Evolutionary conservation across 2,888 invertebrate genomes (phyloP), one percentile per base, ranked within the genome.

Genomic region (Drosophila picticornis): DNA sequence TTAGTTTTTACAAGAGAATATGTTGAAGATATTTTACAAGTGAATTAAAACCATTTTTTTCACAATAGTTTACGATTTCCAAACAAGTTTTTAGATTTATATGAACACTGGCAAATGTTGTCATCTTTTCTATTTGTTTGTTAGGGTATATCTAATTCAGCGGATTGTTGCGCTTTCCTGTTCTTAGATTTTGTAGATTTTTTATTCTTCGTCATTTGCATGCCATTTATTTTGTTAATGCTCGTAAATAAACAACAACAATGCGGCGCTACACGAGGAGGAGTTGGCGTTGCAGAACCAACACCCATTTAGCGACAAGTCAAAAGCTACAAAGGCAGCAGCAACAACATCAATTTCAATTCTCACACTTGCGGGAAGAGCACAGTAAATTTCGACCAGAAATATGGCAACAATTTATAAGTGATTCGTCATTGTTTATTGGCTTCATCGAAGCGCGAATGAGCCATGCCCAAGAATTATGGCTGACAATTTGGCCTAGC

Each of bases 401-500:
- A 91, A 83, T 80, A 90, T 91, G 78, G 81, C 88, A 82, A 84
- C 90, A 91, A 91, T 91, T 91, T 91, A 91, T 87, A 87, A 91
- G 91, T 84, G 85, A 91, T 91, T 88, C 90, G 83, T 91, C 91
- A 90, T 85, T 91, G 90, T 91, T 91, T 91, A 90, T 91, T 91
- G 88, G 87, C 80, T 80, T 79, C 82, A 83, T 85, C 83, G 83
- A 87, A 78, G 83, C 84, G 84, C 78, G 72, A 77, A 77, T 75
- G 75, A 84, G 83, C 72, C 77, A 72, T 72, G 77, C 36, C 72
- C 58, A 68, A 77, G 80, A 90, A 90, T 78, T 83, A 87, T 87
- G 88, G 86, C 81, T 73, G 71, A 74, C 80, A 84, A 85, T 90
- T 89, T 88, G 61, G 60, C 58, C 38, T 22, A 51, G 50, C 50